Percentiles rank a stretch among this genome's conserved stretches.
These are phyloP conservation scores for Erythrolamprus reginae DNA, from an alignment of 2,113 vertebrate genomes.

Conservation along the genomic window DNA sequence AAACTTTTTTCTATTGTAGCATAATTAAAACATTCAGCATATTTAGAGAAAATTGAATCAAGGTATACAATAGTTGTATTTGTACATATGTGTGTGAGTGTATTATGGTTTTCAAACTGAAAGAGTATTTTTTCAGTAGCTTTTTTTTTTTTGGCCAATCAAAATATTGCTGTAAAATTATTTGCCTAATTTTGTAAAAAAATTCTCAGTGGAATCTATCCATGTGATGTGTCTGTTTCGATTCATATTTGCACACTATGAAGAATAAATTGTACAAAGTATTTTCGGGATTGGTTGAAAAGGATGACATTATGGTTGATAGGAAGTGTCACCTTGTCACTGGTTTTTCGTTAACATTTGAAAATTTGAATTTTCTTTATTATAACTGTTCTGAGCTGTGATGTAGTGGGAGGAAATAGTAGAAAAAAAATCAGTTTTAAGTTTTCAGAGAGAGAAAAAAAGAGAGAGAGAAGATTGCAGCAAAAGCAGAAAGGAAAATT, in stretches of 20 bases:
- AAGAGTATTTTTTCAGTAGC: not conserved
- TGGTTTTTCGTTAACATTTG: not conserved
- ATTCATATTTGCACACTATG: not conserved
- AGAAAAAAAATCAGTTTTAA: not conserved
- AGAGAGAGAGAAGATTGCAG: not conserved
- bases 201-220: not conserved
- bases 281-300: conserved; percentile 23
- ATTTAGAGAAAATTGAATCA: conserved; percentile 15
- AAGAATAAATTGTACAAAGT: conserved; percentile 13
- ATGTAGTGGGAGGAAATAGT: not conserved
- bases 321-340: not conserved
- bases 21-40: conserved; percentile 40
- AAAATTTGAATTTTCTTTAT: not conserved
- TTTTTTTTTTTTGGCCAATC: not conserved
- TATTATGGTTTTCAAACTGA: conserved; percentile 12
- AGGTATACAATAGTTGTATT: conserved; percentile 9
- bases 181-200: conserved; percentile 41
- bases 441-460: not conserved
- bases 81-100: not conserved
- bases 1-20: conserved; percentile 3
- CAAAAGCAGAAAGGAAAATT: not conserved
- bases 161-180: conserved; percentile 34
- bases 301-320: not conserved
- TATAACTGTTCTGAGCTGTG: not conserved
- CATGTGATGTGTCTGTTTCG: not conserved